phyloP scores from a whole-genome alignment of 1,140 invertebrate genomes.

The Drosophila pandora region DNA sequence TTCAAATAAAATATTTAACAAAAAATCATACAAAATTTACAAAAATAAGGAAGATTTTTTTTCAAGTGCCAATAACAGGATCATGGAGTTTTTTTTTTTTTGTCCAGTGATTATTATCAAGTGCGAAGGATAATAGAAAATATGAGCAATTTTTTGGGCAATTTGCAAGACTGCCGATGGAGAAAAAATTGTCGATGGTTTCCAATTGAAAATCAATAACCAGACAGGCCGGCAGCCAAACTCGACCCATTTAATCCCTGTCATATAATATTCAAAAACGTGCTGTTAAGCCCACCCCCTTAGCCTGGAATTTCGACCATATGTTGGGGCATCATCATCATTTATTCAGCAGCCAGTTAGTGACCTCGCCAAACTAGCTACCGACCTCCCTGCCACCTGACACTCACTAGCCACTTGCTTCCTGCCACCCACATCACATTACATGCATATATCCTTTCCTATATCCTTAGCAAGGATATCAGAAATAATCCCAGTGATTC shows the following conservation, averaged over 20 bases:
- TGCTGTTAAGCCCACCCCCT: constrained; percentile 7
- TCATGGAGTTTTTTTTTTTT: constrained; percentile 20
- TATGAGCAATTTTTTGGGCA: background rate
- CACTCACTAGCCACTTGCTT: background rate
- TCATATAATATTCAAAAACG: constrained; percentile 62
- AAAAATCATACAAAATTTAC: background rate
- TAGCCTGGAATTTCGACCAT: constrained; percentile 59
- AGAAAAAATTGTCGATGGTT: background rate
- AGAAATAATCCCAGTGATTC: constrained; percentile 12
- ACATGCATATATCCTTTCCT: background rate
- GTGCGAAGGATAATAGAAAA: constrained; percentile 24
- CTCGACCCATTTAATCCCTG: constrained; percentile 18
- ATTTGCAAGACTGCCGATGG: background rate
- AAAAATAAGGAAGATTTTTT: constrained; percentile 9
- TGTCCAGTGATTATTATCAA: constrained; percentile 3
- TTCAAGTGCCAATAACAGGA: constrained; percentile 6
- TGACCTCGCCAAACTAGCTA: constrained; percentile 3
- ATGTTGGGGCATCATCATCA: constrained; percentile 60
- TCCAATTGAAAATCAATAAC: constrained; percentile 52
- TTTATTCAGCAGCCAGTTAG: constrained; percentile 50
- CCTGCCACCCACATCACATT: background rate
- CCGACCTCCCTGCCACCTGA: background rate
- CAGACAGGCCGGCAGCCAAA: background rate
- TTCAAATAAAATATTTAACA: background rate
- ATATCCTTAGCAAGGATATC: background rate